Base-by-base conservation (phyloP, 2,797 vertebrate species). In the Falco peregrinus region DNA sequence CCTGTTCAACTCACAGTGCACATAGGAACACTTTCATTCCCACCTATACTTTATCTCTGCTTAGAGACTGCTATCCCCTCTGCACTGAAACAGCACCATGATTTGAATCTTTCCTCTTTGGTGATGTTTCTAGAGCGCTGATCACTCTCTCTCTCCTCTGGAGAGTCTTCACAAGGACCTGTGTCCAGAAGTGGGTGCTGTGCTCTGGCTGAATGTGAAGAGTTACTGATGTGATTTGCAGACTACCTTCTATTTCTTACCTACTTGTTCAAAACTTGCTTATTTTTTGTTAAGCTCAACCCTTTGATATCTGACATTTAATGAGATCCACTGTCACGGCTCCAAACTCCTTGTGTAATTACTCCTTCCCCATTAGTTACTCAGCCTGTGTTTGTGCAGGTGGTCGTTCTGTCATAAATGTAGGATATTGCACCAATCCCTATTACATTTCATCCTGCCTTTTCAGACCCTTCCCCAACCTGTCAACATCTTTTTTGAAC, bases 381-480 rank as follows among this genome's bases (percentile, higher is more conserved):
- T 80, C 48, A 59, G 53, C 57, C 35, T 64, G 43, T 85, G 86
- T 90, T 90, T 86, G 61, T 87, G 74, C 93, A 93, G 84, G 65
- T 86, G 65, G 35, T 56, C 67, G 37, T 86, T 88, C 60, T 78
- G 61, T 84, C 70, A 39, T 48, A 78, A 56, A 47, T 64, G 43
- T 13, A 56, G 65, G 53, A 31, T 89, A 68, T 81, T 57, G 50
- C 65, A 90, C 24, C 26, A 17, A 35, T 84, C 69, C 48, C 60
- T 68, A 13, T 93, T 50, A 51, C 19, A 63, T 75, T 89, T 76
- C 57, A 63, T 67, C 39, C 35, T 88, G 31, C 35, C 48, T 78
- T 84, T 95, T 74, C 65, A 70, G 69, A 75, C 51, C 41, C 24
- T 93, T 90, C 31, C 35, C 53, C 21, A 64, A 16, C 28, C 43